Conservation (phyloP, 2,888 invertebrate genomes). For the Tortricodes alternella region DNA sequence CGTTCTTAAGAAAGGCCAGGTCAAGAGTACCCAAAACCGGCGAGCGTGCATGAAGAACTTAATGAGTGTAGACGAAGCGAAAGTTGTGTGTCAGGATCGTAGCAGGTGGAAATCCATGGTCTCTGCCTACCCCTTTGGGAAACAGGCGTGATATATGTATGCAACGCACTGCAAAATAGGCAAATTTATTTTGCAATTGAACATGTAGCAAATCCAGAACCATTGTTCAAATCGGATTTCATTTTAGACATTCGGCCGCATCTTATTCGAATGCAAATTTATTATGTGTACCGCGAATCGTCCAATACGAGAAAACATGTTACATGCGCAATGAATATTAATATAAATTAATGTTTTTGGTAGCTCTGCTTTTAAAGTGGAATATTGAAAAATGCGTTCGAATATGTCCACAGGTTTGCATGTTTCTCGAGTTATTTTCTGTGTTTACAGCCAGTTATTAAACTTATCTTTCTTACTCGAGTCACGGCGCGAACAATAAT, state of each 20-base stretch:
- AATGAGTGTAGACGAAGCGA: too few relatives aligned
- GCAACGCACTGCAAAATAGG: too few relatives aligned
- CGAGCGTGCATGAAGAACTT: too few relatives aligned
- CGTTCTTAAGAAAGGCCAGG: too few relatives aligned
- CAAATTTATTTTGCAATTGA: neutral
- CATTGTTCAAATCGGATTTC: conserved; percentile 47
- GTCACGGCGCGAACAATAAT: conserved; percentile 10
- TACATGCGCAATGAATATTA: conserved; percentile 50
- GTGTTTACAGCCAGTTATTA: neutral
- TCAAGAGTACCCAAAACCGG: too few relatives aligned
- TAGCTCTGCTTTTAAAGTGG: conserved; percentile 19
- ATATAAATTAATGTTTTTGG: conserved; percentile 36
- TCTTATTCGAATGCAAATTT: conserved; percentile 60
- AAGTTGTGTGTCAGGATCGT: too few relatives aligned
- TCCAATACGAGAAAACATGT: conserved; percentile 45
- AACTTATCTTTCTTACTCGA: conserved; percentile 1
- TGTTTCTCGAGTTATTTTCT: conserved; percentile 1
- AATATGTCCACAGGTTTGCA: neutral
- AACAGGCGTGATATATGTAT: too few relatives aligned
- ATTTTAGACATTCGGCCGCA: conserved; percentile 50
- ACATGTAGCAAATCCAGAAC: conserved; percentile 36
- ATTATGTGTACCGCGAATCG: conserved; percentile 44
- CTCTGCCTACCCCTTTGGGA: too few relatives aligned
- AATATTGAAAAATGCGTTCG: conserved; percentile 17
- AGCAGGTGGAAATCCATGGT: too few relatives aligned